Conservation (phyloP, 2,888 invertebrate genomes). For the Acleris sparsana region DNA sequence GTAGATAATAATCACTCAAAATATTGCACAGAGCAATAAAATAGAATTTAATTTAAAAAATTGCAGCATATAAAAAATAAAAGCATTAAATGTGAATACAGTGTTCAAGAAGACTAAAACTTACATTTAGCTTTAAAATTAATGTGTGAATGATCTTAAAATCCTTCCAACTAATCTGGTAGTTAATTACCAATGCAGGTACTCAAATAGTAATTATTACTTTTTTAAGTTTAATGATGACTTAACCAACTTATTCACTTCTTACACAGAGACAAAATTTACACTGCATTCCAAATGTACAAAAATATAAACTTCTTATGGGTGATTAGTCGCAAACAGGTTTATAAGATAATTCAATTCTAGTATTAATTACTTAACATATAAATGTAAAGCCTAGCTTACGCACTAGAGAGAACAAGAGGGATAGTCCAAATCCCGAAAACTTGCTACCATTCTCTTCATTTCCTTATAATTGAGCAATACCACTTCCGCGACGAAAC, state of each 20-base stretch:
- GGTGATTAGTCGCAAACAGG: constrained; percentile 28
- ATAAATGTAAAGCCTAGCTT: constrained; percentile 25
- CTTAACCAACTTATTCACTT: constrained; percentile 4
- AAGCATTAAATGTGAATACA: constrained; percentile 27
- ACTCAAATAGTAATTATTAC: constrained; percentile 15
- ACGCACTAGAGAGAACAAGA: constrained; percentile 29
- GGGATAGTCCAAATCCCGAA: constrained; percentile 8
- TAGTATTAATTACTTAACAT: constrained; percentile 27
- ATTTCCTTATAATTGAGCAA: constrained; percentile 4
- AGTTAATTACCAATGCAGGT: constrained; percentile 16
- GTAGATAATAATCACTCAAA: constrained; percentile 8
- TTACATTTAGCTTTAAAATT: constrained; percentile 49
- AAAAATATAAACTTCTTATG: constrained; percentile 32
- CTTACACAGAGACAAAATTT: constrained; percentile 20
- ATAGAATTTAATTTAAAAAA: too few relatives aligned
- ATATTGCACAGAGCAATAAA: constrained; percentile 17
- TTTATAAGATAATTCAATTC: constrained; percentile 30
- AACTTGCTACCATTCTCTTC: constrained; percentile 21
- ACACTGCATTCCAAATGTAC: constrained; percentile 33
- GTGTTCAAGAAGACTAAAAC: constrained; percentile 64
- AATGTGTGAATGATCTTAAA: constrained; percentile 54
- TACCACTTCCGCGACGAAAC: neutral
- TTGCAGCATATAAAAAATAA: constrained; percentile 23
- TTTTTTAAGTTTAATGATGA: constrained; percentile 17
- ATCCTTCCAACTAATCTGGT: constrained; percentile 34